phyloP scores from a whole-genome alignment of 2,797 vertebrate genomes.

The Kryptolebias ocellatus region DNA sequence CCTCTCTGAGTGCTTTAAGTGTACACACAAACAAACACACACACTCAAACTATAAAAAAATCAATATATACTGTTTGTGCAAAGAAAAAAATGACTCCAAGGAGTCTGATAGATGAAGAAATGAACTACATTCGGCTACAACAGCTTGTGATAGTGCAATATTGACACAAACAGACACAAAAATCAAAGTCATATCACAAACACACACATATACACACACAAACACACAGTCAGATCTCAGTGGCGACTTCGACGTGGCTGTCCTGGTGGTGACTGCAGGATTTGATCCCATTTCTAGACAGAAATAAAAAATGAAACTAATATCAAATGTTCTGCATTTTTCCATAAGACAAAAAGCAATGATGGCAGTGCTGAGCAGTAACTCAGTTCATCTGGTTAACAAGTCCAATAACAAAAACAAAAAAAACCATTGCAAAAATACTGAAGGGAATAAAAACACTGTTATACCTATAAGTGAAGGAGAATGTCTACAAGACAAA shows the following conservation, averaged over 20 bases:
- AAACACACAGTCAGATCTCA: conserved; percentile 45
- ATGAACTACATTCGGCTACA: conserved; percentile 85
- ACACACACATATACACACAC: conserved; percentile 20
- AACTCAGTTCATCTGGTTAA: too few relatives aligned
- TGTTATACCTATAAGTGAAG: too few relatives aligned
- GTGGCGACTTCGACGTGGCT: conserved; percentile 48
- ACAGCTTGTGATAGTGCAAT: conserved; percentile 96
- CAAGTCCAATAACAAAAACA: background rate
- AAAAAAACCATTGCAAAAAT: background rate
- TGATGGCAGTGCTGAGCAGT: background rate
- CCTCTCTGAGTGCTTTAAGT: conserved; percentile 36
- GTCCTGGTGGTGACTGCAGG: conserved; percentile 33
- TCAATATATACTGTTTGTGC: conserved; percentile 76
- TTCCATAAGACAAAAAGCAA: background rate
- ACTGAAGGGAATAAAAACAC: too few relatives aligned
- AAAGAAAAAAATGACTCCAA: conserved; percentile 82
- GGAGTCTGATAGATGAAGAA: conserved; percentile 67
- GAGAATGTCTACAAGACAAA: too few relatives aligned
- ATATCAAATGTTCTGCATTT: too few relatives aligned
- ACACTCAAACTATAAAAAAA: conserved; percentile 6
- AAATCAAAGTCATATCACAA: conserved; percentile 12
- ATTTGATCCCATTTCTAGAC: conserved; percentile 67
- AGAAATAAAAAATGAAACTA: conserved; percentile 26
- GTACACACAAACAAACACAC: conserved; percentile 2
- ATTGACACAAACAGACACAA: conserved; percentile 73